Percentiles rank a stretch among this genome's conserved stretches.
Conservation (phyloP, 2,113 vertebrate genomes). For the Paraplagusia blochii region DNA sequence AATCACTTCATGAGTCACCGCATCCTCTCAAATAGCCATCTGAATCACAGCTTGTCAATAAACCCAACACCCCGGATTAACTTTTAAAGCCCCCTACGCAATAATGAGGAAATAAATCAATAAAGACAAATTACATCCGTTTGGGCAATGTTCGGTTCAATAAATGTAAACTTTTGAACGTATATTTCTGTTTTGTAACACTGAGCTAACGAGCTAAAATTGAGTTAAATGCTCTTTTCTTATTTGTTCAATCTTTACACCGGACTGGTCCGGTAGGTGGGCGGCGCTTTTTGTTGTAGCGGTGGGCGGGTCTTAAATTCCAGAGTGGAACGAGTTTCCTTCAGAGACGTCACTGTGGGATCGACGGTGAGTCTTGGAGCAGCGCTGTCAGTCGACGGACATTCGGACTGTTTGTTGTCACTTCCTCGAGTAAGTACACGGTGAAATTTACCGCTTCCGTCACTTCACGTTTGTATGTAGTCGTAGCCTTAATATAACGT, state of each 20-base stretch:
- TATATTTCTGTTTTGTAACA: too few relatives aligned
- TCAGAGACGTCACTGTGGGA: constrained; percentile 69
- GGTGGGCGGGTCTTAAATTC: constrained; percentile 64
- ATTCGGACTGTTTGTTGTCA: constrained; percentile 31
- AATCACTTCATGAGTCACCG: not conserved
- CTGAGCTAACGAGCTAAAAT: too few relatives aligned
- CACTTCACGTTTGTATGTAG: not conserved
- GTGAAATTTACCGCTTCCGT: not conserved
- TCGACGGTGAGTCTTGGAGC: constrained; percentile 51
- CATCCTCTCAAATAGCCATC: not conserved
- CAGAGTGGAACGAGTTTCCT: constrained; percentile 62
- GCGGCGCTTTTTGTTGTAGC: constrained; percentile 6
- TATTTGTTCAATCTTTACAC: not conserved
- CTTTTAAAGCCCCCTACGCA: not conserved
- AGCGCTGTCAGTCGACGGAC: constrained; percentile 42
- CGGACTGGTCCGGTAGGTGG: not conserved
- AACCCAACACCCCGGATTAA: not conserved
- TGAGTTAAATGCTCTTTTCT: not conserved
- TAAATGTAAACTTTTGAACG: too few relatives aligned
- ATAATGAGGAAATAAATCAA: too few relatives aligned
- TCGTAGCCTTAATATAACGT: fast-evolving
- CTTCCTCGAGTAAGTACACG: constrained; percentile 34
- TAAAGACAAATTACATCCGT: too few relatives aligned
- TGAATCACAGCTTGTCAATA: not conserved
- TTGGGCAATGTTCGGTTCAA: too few relatives aligned